Percentiles rank a stretch among this genome's conserved stretches.
Conservation (phyloP, 2,797 vertebrate genomes). For the Hoplostethus atlanticus region DNA sequence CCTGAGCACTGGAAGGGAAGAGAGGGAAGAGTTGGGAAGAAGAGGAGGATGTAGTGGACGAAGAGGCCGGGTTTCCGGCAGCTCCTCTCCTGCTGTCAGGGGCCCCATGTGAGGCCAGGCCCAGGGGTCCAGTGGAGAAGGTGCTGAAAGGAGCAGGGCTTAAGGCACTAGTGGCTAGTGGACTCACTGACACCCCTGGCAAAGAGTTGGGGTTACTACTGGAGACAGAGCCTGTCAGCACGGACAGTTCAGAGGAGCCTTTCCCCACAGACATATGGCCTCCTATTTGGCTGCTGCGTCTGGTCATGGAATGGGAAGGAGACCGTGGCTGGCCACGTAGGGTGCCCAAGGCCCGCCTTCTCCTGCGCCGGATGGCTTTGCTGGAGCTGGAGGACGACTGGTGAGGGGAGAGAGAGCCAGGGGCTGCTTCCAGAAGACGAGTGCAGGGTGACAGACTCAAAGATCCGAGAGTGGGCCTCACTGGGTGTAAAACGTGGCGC, state of each 20-base stretch:
- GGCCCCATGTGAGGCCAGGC: conserved; percentile 86
- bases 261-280: conserved; percentile 65
- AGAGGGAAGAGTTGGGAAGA: conserved; percentile 92
- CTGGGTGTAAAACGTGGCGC: conserved; percentile 97
- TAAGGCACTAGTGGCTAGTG: conserved; percentile 96
- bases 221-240: conserved; percentile 88
- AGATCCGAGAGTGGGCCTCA: conserved; percentile 97
- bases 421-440: conserved; percentile 86
- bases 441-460: conserved; percentile 95
- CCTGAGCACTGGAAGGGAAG: conserved; percentile 89
- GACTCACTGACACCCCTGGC: conserved; percentile 90
- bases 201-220: conserved; percentile 91
- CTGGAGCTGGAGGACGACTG: conserved; percentile 83
- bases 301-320: conserved; percentile 98
- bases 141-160: conserved; percentile 88
- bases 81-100: conserved; percentile 84
- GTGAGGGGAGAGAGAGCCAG: conserved; percentile 86
- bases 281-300: conserved; percentile 89
- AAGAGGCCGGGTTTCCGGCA: conserved; percentile 87
- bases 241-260: conserved; percentile 85
- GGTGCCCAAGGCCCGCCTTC: conserved; percentile 79
- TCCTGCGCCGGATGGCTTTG: conserved; percentile 80
- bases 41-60: conserved; percentile 81
- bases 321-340: conserved; percentile 90
- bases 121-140: conserved; percentile 90